Conservation (phyloP, 1,140 invertebrate genomes). For the Drosophila suzukii region DNA sequence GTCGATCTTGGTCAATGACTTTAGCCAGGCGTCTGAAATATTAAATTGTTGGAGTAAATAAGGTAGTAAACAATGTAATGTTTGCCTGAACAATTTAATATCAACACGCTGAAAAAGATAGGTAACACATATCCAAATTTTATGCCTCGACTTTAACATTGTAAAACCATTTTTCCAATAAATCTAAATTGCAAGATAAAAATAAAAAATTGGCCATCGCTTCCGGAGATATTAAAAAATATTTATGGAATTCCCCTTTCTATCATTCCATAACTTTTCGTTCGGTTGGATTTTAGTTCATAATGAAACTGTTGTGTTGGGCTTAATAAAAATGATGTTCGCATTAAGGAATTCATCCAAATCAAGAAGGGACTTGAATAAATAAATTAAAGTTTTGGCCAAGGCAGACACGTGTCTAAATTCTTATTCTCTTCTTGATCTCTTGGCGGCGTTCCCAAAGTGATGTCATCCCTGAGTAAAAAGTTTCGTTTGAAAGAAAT, state of each 20-base stretch:
- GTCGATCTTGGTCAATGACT: conserved; percentile 42
- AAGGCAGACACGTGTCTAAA: conserved; percentile 27
- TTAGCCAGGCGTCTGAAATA: not conserved
- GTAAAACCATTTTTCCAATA: not conserved
- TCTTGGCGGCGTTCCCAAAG: not conserved
- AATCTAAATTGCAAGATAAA: not conserved
- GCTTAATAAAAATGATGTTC: not conserved
- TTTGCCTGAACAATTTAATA: not conserved
- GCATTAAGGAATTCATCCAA: not conserved
- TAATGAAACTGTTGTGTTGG: not conserved
- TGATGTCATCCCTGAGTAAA: conserved; percentile 40
- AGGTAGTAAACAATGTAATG: not conserved
- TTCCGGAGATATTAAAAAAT: not conserved
- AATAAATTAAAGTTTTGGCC: conserved; percentile 2
- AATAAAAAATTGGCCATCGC: not conserved
- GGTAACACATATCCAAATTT: not conserved
- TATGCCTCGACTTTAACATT: not conserved
- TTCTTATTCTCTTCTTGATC: conserved; percentile 13
- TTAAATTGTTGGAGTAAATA: not conserved
- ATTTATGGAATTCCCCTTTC: conserved; percentile 3
- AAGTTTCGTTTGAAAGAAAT: conserved; percentile 20
- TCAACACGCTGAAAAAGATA: not conserved
- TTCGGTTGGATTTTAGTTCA: not conserved
- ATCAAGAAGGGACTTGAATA: not conserved
- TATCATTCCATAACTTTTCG: not conserved